Conservation (phyloP, 2,797 vertebrate species). For the Poeciliopsis infans region DNA sequence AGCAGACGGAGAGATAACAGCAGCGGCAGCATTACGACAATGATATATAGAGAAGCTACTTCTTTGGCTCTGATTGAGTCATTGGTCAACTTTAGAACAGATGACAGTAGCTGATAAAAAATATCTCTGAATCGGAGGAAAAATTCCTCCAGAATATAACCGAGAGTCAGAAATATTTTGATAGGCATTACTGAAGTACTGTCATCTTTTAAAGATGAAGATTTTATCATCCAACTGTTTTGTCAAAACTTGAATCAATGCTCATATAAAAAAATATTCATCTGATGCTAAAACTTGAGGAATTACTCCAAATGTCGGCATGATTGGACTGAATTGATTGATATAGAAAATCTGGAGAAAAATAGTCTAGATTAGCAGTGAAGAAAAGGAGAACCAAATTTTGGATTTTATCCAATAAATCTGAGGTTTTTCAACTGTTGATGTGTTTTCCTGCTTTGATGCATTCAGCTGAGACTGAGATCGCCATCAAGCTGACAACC, state of each 20-base stretch:
- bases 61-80: background rate
- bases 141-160: background rate
- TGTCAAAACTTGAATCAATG: background rate
- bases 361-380: background rate
- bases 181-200: background rate
- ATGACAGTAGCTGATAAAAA: background rate
- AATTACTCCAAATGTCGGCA: background rate
- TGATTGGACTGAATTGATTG: background rate
- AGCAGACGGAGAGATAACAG: conserved; percentile 42
- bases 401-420: background rate
- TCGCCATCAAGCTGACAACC: background rate
- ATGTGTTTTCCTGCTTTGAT: background rate
- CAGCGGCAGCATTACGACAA: conserved; percentile 10
- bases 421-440: background rate
- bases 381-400: background rate
- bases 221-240: background rate
- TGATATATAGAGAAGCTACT: background rate
- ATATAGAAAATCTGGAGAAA: background rate
- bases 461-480: background rate
- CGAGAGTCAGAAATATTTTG: background rate
- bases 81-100: background rate
- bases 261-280: background rate
- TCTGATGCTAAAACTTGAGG: background rate
- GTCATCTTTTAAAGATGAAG: no score
- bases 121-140: background rate